phyloP scores from a whole-genome alignment of 2,797 vertebrate genomes.

The Margarornis squamiger region DNA sequence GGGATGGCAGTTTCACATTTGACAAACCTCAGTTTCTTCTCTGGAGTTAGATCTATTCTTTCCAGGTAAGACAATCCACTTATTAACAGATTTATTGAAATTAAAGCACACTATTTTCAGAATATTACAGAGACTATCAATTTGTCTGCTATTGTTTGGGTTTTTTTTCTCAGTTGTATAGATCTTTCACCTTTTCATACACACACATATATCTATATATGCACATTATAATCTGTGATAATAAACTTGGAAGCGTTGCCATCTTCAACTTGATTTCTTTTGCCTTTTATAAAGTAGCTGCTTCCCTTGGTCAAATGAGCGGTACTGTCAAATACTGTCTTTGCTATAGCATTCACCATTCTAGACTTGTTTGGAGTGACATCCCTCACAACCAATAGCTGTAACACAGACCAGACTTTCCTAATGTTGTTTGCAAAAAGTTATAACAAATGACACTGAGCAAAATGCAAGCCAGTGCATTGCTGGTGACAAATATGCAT shows the following conservation, averaged over 20 bases:
- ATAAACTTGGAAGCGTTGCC: background rate
- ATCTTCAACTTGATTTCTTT: background rate
- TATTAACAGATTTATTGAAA: background rate
- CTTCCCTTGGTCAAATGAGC: background rate
- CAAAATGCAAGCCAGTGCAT: background rate
- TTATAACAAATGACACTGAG: background rate
- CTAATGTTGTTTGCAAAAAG: background rate
- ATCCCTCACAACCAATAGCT: background rate
- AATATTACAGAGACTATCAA: background rate
- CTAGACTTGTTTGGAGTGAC: background rate
- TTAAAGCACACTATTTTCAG: background rate
- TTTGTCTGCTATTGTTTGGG: background rate
- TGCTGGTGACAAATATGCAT: background rate
- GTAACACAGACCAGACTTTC: background rate
- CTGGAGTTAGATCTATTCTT: background rate
- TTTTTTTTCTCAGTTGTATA: background rate
- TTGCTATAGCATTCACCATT: background rate
- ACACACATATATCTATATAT: background rate
- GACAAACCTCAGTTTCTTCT: background rate
- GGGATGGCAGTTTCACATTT: background rate
- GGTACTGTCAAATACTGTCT: background rate
- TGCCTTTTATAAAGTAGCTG: background rate
- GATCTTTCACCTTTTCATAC: background rate
- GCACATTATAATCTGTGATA: background rate
- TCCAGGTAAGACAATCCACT: background rate